phyloP scores from a whole-genome alignment of 2,888 invertebrate species.

The Tipula lateralis region DNA sequence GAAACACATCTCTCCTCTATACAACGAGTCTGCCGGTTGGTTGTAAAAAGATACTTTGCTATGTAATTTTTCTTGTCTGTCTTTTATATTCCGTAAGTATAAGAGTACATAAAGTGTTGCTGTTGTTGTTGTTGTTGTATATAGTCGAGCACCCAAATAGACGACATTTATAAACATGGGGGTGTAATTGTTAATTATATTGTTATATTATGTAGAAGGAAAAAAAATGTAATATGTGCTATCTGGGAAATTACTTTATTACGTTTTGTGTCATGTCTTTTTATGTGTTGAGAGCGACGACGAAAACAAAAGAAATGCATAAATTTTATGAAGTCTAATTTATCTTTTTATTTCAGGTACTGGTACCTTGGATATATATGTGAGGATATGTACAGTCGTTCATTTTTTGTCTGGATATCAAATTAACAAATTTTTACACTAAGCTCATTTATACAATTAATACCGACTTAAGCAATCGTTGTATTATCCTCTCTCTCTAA shows the following conservation, averaged over 20 bases:
- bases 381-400: too few species aligned
- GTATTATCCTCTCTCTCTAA: too few species aligned
- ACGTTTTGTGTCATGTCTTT: conserved; percentile 24
- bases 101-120: not conserved
- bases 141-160: not conserved
- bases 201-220: not conserved
- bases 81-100: not conserved
- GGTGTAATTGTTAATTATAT: conserved; percentile 24
- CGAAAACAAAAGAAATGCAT: not conserved
- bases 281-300: not conserved
- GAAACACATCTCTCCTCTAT: too few species aligned
- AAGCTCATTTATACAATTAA: too few species aligned
- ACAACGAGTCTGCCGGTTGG: not conserved
- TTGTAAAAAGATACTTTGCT: not conserved
- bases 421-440: too few species aligned
- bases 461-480: too few species aligned
- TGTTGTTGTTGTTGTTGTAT: not conserved
- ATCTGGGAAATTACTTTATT: conserved; percentile 1
- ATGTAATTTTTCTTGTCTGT: conserved; percentile 9
- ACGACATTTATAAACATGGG: not conserved
- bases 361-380: not conserved
- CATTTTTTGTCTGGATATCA: too few species aligned
- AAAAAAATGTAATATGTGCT: not conserved
- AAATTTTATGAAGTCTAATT: not conserved
- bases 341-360: not conserved